Evolutionary conservation across 2,888 invertebrate genomes (phyloP), one percentile per base, ranked within the genome.

Genomic region (Parapristionchus giblindavisi): DNA sequence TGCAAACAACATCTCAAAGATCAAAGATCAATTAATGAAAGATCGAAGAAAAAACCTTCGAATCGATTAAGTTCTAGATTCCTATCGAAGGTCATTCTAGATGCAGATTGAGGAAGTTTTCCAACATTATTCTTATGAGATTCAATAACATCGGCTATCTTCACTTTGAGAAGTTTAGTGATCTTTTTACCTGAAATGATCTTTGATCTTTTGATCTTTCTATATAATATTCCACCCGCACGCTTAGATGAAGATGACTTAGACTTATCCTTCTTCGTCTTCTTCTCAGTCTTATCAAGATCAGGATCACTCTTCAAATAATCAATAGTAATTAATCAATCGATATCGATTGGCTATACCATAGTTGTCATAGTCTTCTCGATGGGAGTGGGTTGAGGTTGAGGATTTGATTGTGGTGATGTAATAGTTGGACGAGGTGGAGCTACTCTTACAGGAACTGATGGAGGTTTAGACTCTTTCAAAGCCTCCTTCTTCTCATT

Each of bases 1-100:
- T 56, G 56, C 83, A 83, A 43, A 81, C 71, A 38, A 81, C 76
- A 54, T 83, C 81, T 71, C n/a, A n/a, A 27, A 51, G 52, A 68
- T 51, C 48, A 63, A 32, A 58, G 58, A 58, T 58, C 58, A 58
- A 8, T 27, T 14, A 58, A 32, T 17, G 32, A n/a, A 29, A 27
- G 58, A 32, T 29, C 48, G 48, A 36, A 34, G 6, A 48, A 48
- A 27, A 11, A 17, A 68, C 68, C 68, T 27, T 68, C 68, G 52
- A 68, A 68, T 68, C 68, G 68, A 52, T 68, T 68, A 52, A 68
- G 68, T 24, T 38, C 34, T 2, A 68, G 32, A 29, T 52, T 52
- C n/a, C 52, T 36, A 52, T 68, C 68, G 51, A 68, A 68, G 11
- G 68, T 34, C 2, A 38, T 52, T 68, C 68, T 48, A 34, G 36